A percentile compares a stretch with the other conserved stretches of the same genome.
Conservation (phyloP, 2,797 vertebrate species). For the Notoglanidium macrostoma region DNA sequence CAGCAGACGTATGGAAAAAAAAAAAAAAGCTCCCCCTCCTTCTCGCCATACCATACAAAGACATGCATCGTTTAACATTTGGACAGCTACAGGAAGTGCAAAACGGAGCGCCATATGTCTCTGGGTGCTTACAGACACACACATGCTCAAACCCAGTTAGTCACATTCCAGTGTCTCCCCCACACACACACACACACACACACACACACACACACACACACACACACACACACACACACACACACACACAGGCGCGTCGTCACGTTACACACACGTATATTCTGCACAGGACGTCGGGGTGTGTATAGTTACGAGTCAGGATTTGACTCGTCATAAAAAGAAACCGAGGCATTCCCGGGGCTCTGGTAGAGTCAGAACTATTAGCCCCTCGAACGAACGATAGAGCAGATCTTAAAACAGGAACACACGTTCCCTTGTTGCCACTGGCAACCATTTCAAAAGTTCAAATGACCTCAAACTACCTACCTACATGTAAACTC, state of each 20-base stretch:
- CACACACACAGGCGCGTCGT: background rate
- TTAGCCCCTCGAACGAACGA: background rate
- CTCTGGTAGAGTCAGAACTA: background rate
- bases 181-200: background rate
- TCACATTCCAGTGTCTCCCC: background rate
- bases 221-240: background rate
- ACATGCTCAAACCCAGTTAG: background rate
- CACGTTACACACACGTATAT: background rate
- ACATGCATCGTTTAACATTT: background rate
- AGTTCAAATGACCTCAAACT: background rate
- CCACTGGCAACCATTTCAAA: background rate
- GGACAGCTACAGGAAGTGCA: background rate
- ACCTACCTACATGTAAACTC: no score
- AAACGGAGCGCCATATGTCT: constrained; percentile 3
- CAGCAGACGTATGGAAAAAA: background rate
- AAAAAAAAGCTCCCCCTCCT: background rate
- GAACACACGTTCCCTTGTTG: background rate
- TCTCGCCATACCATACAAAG: background rate
- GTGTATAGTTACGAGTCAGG: background rate
- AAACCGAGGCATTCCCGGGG: background rate
- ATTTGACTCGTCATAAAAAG: background rate
- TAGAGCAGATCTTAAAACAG: background rate
- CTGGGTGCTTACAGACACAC: background rate
- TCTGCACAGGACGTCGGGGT: background rate
- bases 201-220: background rate